Percentiles rank a stretch among this genome's conserved stretches.
phyloP scores from a whole-genome alignment of 2,113 vertebrate species.

The Alethe castanea region DNA sequence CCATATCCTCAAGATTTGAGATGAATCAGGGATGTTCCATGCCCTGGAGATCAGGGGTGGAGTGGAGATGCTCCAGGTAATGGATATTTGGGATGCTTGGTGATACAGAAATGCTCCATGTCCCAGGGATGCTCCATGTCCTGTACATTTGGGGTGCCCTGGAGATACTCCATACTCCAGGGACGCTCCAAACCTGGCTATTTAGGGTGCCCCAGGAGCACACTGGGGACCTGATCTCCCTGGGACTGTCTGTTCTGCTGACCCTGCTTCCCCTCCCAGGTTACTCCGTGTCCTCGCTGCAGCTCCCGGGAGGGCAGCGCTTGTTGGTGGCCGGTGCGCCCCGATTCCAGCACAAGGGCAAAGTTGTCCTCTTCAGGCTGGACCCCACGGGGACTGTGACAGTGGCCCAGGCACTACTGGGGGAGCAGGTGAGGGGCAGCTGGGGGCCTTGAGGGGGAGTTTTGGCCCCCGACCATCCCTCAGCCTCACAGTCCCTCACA shows the following conservation, averaged over 20 bases:
- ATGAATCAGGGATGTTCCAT: fast-evolving
- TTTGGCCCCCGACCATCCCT: fast-evolving
- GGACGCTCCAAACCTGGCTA: too few species aligned
- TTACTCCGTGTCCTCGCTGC: constrained; percentile 89
- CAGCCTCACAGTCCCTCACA: neutral
- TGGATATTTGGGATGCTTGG: neutral
- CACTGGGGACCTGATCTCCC: neutral
- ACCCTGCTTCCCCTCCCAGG: constrained; percentile 62
- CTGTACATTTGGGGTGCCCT: too few species aligned
- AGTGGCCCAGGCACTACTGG: constrained; percentile 84
- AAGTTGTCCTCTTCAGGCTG: constrained; percentile 91
- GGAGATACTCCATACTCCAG: neutral
- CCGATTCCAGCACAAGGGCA: constrained; percentile 94
- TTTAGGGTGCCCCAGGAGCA: neutral
- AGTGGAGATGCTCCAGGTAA: neutral
- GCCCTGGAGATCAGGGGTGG: neutral
- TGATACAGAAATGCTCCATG: neutral
- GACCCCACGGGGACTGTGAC: constrained; percentile 70
- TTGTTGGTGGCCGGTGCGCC: constrained; percentile 89
- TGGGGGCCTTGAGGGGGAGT: fast-evolving
- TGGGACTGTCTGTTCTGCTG: fast-evolving
- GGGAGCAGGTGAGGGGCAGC: constrained; percentile 83
- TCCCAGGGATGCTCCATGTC: too few species aligned
- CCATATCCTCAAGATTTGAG: neutral
- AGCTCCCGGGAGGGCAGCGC: constrained; percentile 73